Conservation (phyloP, 2,888 invertebrate species). For the Drosophila merina region DNA sequence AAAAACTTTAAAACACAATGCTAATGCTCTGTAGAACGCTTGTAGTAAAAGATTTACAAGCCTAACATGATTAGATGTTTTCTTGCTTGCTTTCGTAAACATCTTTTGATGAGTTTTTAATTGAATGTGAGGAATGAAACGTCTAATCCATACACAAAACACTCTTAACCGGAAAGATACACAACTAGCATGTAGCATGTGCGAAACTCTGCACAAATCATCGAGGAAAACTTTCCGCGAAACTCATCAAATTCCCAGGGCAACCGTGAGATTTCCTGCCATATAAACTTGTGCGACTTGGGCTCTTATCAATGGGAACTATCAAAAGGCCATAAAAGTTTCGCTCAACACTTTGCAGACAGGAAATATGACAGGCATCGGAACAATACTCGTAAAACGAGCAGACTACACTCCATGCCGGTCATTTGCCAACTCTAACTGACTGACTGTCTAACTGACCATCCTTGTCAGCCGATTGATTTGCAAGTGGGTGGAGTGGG, state of each 20-base stretch:
- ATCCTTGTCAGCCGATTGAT: constrained; percentile 61
- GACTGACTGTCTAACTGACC: constrained; percentile 21
- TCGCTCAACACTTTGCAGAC: constrained; percentile 48
- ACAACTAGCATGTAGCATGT: constrained; percentile 1
- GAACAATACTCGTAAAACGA: constrained; percentile 20
- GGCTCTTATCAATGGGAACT: constrained; percentile 31
- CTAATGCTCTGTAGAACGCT: no score
- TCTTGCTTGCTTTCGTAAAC: no score
- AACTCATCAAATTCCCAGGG: constrained; percentile 4
- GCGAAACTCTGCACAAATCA: constrained; percentile 14
- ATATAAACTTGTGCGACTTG: constrained; percentile 23
- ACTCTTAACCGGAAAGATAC: constrained; percentile 1
- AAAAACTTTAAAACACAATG: neutral
- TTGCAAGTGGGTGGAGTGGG: constrained; percentile 54
- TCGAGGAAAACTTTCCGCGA: neutral
- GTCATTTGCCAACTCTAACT: constrained; percentile 42
- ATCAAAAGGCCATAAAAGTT: constrained; percentile 46
- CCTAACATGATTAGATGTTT: no score
- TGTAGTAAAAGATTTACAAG: no score
- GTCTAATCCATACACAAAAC: neutral
- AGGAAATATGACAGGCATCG: constrained; percentile 48
- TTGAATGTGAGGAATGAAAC: neutral
- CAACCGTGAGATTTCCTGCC: constrained; percentile 39
- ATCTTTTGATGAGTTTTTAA: neutral
- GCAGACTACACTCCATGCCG: constrained; percentile 31